These are phyloP conservation scores for Rhinoderma darwinii DNA, from an alignment of 2,113 vertebrate species.

Conservation along the genomic window DNA sequence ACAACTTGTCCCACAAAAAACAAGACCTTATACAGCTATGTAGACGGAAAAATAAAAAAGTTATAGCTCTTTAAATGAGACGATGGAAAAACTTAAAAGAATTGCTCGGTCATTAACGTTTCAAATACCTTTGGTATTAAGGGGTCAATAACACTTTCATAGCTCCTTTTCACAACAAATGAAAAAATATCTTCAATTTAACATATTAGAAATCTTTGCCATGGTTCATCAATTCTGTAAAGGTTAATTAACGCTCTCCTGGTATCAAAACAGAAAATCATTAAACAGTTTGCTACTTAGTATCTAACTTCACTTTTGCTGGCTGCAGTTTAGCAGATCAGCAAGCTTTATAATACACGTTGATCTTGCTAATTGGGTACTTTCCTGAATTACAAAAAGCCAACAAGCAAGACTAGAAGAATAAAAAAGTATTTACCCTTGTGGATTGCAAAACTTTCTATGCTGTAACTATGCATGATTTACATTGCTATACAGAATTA, in stretches of 20 bases:
- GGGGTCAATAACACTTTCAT: not conserved
- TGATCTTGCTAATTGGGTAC: constrained; percentile 43
- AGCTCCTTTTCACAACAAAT: not conserved
- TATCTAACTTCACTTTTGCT: constrained; percentile 39
- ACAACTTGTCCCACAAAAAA: no score
- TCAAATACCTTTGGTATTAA: no score
- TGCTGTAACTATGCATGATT: not conserved
- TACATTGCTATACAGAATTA: not conserved
- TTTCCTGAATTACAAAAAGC: constrained; percentile 22
- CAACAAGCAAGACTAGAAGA: not conserved
- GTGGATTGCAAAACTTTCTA: not conserved
- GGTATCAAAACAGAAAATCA: constrained; percentile 50
- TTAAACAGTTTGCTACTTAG: constrained; percentile 33
- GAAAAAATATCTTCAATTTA: not conserved
- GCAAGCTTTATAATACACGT: constrained; percentile 25
- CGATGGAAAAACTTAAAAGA: no score
- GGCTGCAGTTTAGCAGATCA: constrained; percentile 43
- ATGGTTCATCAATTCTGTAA: constrained; percentile 25
- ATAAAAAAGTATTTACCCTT: not conserved
- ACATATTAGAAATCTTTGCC: constrained; percentile 13
- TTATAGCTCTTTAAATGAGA: no score
- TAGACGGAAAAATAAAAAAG: no score
- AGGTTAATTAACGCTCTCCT: constrained; percentile 36
- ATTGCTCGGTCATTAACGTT: no score
- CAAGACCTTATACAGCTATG: no score